Base-by-base conservation (phyloP, 2,888 invertebrate genomes). In the Noctuana brunneofusca region DNA sequence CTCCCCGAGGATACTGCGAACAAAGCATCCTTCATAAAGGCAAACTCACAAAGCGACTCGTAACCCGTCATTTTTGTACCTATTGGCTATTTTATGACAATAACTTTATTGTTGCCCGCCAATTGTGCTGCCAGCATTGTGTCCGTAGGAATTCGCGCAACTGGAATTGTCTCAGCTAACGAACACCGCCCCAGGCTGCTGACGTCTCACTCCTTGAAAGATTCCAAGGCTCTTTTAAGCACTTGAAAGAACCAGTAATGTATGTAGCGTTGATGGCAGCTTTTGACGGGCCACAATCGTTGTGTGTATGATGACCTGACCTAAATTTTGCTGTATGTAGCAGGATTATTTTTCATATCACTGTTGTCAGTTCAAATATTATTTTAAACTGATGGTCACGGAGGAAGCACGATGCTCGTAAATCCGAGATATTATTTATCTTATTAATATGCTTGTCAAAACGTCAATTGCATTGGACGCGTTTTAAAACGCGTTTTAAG, bases 11-110 rank as follows among this genome's bases (percentile, higher is more conserved):
- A 89, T 86, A 86, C 78, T 70, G 64, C 72, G 79, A 82, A 90
- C 89, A 90, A 90, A 86, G 87, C 82, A 77, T 80, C 73, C 75
- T 76, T 83, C 84, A 86, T 86, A 87, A 87, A 84, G 79, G 81
- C 83, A n/a, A 46, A 32, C 46, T 56, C 56, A 86, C 87, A 87
- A 87, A 84, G 84, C 79, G 70, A 75, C 75, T 81, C 81, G 80
- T 84, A 89, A 90, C 90, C 90, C 87, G 88, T 89, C 89, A 90
- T 90, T 89, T 90, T 88, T 83, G 80, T 87, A 87, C 84, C 86
- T 88, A 90, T 89, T 88, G 90, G 89, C 89, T 88, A 90, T 90
- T 87, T 89, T 90, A 87, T 81, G 83, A 91, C 88, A 90, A 90
- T 88, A 86, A 82, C 78, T 68, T 72, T 76, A 84, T 91, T 90